Percentiles rank a stretch among this genome's conserved stretches.
Evolutionary conservation across 2,888 invertebrate genomes (phyloP).

Genomic region (Thumatha senex): DNA sequence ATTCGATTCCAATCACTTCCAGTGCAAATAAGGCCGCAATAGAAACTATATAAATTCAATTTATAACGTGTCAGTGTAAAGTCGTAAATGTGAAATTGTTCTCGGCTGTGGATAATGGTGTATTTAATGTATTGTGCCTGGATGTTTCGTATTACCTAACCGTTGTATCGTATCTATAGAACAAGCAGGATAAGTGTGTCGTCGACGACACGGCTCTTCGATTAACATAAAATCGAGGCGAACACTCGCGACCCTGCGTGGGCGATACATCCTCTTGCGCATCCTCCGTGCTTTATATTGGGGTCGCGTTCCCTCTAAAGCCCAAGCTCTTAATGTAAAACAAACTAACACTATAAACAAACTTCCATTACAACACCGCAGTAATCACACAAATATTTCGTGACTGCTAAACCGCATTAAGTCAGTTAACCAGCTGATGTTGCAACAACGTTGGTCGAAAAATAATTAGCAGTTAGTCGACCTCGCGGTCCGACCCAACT

Average conservation of each 20-base stretch:
- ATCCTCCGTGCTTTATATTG: constrained; percentile 34
- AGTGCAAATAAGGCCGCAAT: constrained; percentile 66
- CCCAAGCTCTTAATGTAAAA: constrained; percentile 21
- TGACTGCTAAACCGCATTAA: constrained; percentile 62
- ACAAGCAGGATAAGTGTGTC: constrained; percentile 21
- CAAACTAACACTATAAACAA: constrained; percentile 31
- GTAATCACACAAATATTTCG: constrained; percentile 53
- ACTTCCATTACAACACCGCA: constrained; percentile 31
- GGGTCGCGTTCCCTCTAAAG: constrained; percentile 14
- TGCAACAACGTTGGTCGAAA: constrained; percentile 65
- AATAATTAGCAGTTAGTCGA: constrained; percentile 75
- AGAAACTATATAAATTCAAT: constrained; percentile 68
- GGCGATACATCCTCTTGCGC: constrained; percentile 55
- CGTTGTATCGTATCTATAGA: constrained; percentile 52
- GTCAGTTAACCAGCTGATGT: constrained; percentile 58
- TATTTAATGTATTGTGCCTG: constrained; percentile 63
- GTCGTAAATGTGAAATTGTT: constrained; percentile 78
- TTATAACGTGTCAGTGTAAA: constrained; percentile 70
- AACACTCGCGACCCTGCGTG: constrained; percentile 61
- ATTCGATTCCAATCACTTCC: constrained; percentile 40
- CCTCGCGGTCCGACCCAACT: constrained; percentile 57
- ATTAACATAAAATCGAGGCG: constrained; percentile 80
- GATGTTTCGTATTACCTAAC: constrained; percentile 60
- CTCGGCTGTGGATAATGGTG: constrained; percentile 64
- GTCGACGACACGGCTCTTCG: constrained; percentile 77